Evolutionary conservation across 2,797 vertebrate genomes (phyloP).

Genomic region (Hyperoplus lanceolatus): DNA sequence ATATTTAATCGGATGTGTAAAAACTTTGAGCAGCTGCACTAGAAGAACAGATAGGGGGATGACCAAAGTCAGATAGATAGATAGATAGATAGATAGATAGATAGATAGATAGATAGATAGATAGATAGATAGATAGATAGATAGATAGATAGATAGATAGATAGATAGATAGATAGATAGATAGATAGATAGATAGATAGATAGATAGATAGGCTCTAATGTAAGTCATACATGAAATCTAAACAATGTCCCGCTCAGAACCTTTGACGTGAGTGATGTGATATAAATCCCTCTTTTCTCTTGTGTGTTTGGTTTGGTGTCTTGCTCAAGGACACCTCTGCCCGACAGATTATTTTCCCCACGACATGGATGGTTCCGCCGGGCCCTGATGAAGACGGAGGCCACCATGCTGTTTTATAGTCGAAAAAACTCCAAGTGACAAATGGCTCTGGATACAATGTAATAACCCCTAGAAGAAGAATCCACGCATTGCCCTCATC

Average conservation of each 20-base stretch:
- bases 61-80: too few relatives aligned
- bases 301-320: constrained; percentile 10
- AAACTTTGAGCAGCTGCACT: too few relatives aligned
- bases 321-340: constrained; percentile 46
- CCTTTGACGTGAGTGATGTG: constrained; percentile 30
- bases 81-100: too few relatives aligned
- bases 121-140: too few relatives aligned
- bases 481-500: constrained; percentile 28
- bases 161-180: too few relatives aligned
- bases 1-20: background rate
- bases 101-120: too few relatives aligned
- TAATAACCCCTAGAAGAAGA: constrained; percentile 33
- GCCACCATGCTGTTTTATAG: background rate
- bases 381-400: background rate
- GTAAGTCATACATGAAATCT: constrained; percentile 15
- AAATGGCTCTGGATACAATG: constrained; percentile 25
- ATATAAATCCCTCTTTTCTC: constrained; percentile 47
- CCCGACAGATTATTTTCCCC: background rate
- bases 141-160: too few relatives aligned
- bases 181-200: too few relatives aligned
- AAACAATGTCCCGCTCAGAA: constrained; percentile 29
- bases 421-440: constrained; percentile 11
- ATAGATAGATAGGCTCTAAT: background rate
- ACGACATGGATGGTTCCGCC: background rate
- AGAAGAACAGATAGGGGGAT: too few relatives aligned